Base-by-base conservation (phyloP, 2,888 invertebrate species). In the Leptopterna dolabrata region DNA sequence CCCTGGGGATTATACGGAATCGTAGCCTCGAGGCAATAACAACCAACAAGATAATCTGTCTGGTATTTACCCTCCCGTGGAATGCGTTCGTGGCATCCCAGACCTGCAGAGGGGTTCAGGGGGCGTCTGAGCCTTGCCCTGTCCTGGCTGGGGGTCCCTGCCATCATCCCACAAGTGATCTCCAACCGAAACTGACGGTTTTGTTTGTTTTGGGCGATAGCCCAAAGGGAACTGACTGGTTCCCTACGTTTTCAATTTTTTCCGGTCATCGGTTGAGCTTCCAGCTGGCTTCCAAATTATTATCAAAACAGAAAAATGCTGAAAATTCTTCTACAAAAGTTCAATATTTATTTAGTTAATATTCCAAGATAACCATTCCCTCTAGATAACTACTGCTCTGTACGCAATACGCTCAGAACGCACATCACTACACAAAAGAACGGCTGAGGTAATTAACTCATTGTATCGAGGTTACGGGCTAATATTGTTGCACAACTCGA, bases 21-120 rank as follows among this genome's bases (percentile, higher is more conserved):
- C 78, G 78, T 19, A 78, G 78, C 78, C 78, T 45, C 19, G 19
- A 78, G 78, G 78, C 78, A 78, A 78, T 78, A 78, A 78, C 78
- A 78, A 45, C 78, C 78, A 45, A 78, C 78, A 78, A 78, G 78
- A 78, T 78, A 78, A 78, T 78, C 78, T 78, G 78, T 78, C 78
- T 78, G 78, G 78, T 78, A 78, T 78, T 78, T 78, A 43, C 78
- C 45, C 43, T 43, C 43, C 43, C 45, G 27, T 16, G 78, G 78
- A 36, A 78, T 45, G 36, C 78, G 45, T 78, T 45, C 78, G 41
- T 27, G 78, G 78, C 14, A 71, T 6, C n/a, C 71, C 71, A 36
- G 29, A 11, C 6, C 9, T 27, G 30, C 30, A 71, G 13, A 29
- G 30, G 71, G 29, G 71, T 71, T 71, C 30, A 71, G 71, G 29